phyloP scores from a whole-genome alignment of 2,113 vertebrate species.

The Speoplatyrhinus poulsoni region DNA sequence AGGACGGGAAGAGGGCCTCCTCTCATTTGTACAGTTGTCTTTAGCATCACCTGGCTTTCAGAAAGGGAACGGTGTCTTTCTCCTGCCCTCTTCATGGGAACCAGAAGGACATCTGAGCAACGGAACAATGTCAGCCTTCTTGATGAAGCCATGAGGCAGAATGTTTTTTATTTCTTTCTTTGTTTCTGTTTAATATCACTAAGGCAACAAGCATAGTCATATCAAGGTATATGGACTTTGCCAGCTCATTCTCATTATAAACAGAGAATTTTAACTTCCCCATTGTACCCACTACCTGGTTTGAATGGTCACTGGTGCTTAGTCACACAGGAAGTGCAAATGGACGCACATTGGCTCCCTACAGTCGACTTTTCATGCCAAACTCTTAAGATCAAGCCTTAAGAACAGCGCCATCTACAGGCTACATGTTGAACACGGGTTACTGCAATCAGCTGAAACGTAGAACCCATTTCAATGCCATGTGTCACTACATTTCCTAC shows the following conservation, averaged over 20 bases:
- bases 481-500: not conserved
- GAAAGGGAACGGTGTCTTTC: constrained; percentile 28
- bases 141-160: constrained; percentile 15
- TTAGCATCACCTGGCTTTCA: constrained; percentile 25
- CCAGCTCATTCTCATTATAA: constrained; percentile 9
- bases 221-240: constrained; percentile 30
- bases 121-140: constrained; percentile 18
- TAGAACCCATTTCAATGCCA: not conserved
- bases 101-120: constrained; percentile 24
- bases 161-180: constrained; percentile 25
- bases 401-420: constrained; percentile 4
- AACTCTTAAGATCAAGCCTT: not conserved
- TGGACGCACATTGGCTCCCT: not conserved
- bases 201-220: constrained; percentile 18
- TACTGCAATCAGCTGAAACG: too few relatives aligned
- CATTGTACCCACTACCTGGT: constrained; percentile 49
- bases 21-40: constrained; percentile 29
- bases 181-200: constrained; percentile 42
- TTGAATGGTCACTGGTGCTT: constrained; percentile 18
- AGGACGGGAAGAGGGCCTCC: constrained; percentile 20
- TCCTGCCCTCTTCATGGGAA: constrained; percentile 43
- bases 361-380: not conserved
- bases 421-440: too few relatives aligned
- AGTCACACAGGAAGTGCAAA: constrained; percentile 2
- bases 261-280: constrained; percentile 3